These are phyloP conservation scores for Mesorhabditis spiculigera DNA, from an alignment of 2,888 invertebrate species.

Conservation along the genomic window DNA sequence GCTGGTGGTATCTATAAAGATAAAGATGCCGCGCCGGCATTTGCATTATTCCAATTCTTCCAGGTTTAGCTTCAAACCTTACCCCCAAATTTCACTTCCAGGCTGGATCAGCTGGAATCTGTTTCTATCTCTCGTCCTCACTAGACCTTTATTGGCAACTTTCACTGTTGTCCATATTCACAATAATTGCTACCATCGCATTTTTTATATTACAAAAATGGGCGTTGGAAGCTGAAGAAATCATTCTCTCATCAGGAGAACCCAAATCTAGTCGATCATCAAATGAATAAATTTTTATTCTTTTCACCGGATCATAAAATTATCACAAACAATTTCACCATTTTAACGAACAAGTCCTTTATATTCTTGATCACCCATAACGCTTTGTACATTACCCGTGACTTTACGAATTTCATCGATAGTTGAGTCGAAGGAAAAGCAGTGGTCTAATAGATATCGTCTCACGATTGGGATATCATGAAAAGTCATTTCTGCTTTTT, in stretches of 20 bases:
- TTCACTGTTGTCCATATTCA: background rate
- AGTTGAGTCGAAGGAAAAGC: background rate
- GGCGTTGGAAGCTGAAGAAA: background rate
- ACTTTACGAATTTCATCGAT: background rate
- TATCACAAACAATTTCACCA: background rate
- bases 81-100: background rate
- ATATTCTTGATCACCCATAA: slow-evolving; percentile 3
- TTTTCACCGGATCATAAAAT: background rate
- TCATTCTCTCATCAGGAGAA: background rate
- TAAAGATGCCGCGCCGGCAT: background rate
- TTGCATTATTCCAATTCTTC: slow-evolving; percentile 1
- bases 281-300: background rate
- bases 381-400: background rate
- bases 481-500: background rate
- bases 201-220: background rate
- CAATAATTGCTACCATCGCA: background rate
- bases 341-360: background rate
- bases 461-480: background rate
- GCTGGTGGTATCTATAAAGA: background rate
- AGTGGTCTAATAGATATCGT: background rate
- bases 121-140: background rate
- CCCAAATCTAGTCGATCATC: no score
- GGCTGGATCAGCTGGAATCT: slow-evolving; percentile 3
- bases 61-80: background rate
- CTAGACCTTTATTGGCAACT: slow-evolving; percentile 3